These are phyloP conservation scores for Conopomorpha cramerella DNA, from an alignment of 1,140 invertebrate genomes.

Conservation along the genomic window DNA sequence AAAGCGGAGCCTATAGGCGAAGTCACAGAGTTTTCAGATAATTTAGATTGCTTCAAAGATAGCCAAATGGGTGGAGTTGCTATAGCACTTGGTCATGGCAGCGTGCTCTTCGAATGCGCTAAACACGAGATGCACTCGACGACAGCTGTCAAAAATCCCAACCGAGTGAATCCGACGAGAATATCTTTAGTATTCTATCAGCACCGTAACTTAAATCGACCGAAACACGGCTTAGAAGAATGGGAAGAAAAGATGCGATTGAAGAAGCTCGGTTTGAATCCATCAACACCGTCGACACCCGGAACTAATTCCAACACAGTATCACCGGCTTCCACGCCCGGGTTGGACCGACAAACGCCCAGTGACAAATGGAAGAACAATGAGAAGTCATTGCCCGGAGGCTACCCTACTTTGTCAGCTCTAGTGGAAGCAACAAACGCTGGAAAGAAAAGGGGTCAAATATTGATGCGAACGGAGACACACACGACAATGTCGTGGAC, in stretches of 20 bases:
- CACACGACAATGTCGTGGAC: constrained; percentile 82
- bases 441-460: constrained; percentile 60
- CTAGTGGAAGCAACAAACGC: constrained; percentile 44
- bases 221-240: constrained; percentile 85
- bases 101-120: constrained; percentile 92
- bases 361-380: constrained; percentile 28
- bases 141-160: constrained; percentile 84
- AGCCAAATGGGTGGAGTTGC: constrained; percentile 90
- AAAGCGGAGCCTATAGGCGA: constrained; percentile 79
- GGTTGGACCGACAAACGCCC: constrained; percentile 20
- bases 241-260: constrained; percentile 90
- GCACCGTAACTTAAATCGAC: constrained; percentile 86
- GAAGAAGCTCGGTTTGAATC: constrained; percentile 67
- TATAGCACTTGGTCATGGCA: constrained; percentile 91
- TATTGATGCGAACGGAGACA: constrained; percentile 71
- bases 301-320: constrained; percentile 28
- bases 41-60: constrained; percentile 87
- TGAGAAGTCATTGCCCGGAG: constrained; percentile 33
- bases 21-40: constrained; percentile 78
- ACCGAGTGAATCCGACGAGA: constrained; percentile 84
- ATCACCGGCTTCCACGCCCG: constrained; percentile 30
- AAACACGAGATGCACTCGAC: constrained; percentile 95
- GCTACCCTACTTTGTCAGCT: constrained; percentile 34
- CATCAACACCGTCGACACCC: constrained; percentile 40
- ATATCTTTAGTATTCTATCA: constrained; percentile 96